Evolutionary conservation across 1,140 invertebrate species (phyloP), one percentile per base, ranked within the genome.

Genomic region (Meloidogyne hapla): DNA sequence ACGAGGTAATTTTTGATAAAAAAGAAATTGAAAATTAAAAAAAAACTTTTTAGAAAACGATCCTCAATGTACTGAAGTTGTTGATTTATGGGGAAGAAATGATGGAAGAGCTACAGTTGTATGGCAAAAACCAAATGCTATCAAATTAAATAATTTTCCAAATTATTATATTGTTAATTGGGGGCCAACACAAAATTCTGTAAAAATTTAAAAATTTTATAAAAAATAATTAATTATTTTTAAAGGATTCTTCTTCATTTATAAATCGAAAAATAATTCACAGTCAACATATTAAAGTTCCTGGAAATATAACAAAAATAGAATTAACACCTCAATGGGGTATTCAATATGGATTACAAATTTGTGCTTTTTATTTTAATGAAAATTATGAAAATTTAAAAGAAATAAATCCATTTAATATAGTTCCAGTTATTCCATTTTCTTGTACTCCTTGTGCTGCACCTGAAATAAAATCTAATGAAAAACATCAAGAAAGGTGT

Each of bases 71-170:
- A 68, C 82, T 23, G 70, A 83, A 33, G 25, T 82, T 13, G 75
- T 83, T 4, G 81, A 82, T 48, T 42, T 82, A n/a, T 82, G 81
- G 81, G 82, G 81, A n/a, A 77, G 38, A n/a, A 64, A 81, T 38
- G 73, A 82, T 28, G 81, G 82, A 15, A 65, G 71, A 38, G 79
- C 71, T 23, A 78, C 65, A 9, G 68, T 83, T 13, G 77, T 81
- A 13, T 82, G 81, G 80, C 80, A 83, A 33, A 45, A 33, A 33
- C 77, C 78, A 63, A 66, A 76, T 26, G 15, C 45, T 12, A 38
- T 21, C 25, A 15, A 45, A 71, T 73, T 73, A 33, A 13, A n/a
- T 33, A 33, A 4, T 33, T 33, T 61, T 4, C 81, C 81, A 12
- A 33, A 74, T 18, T 78, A 77, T 66, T 82, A 82, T 65, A 73